Percentiles rank a stretch among this genome's conserved stretches.
phyloP scores from a whole-genome alignment of 2,888 invertebrate species.

The Polymixis flavicincta region DNA sequence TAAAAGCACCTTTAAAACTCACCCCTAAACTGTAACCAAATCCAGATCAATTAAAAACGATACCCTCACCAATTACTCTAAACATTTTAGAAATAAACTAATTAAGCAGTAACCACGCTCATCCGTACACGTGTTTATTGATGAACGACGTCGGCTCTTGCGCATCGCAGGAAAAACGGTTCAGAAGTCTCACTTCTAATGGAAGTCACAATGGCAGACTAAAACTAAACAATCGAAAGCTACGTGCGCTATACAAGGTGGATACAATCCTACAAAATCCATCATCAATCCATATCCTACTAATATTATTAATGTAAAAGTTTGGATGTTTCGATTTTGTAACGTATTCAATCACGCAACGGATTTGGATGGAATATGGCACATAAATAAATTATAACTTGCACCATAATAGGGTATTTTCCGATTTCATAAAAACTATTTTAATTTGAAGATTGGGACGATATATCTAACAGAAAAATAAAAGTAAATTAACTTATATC shows the following conservation, averaged over 20 bases:
- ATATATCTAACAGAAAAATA: too few relatives aligned
- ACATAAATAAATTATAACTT: too few relatives aligned
- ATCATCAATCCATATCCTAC: too few relatives aligned
- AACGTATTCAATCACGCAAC: too few relatives aligned
- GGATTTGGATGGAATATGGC: too few relatives aligned
- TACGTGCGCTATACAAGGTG: background rate
- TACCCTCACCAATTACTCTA: constrained; percentile 37
- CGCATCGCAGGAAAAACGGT: background rate
- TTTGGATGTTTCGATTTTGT: too few relatives aligned
- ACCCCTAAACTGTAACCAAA: constrained; percentile 8
- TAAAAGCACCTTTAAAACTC: background rate
- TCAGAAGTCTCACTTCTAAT: constrained; percentile 15
- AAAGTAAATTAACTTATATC: too few relatives aligned
- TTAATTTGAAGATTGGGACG: too few relatives aligned
- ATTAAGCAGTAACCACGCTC: constrained; percentile 70
- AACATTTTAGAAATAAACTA: constrained; percentile 55
- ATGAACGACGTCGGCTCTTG: constrained; percentile 30
- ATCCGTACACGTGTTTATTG: constrained; percentile 75
- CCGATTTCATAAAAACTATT: too few relatives aligned
- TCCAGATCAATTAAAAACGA: constrained; percentile 45
- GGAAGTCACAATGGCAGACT: background rate
- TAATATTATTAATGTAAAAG: too few relatives aligned
- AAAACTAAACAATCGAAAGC: background rate
- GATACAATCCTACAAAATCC: too few relatives aligned
- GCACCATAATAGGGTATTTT: too few relatives aligned